Conservation (phyloP, 2,888 invertebrate genomes). For the Nomada ruficornis region DNA sequence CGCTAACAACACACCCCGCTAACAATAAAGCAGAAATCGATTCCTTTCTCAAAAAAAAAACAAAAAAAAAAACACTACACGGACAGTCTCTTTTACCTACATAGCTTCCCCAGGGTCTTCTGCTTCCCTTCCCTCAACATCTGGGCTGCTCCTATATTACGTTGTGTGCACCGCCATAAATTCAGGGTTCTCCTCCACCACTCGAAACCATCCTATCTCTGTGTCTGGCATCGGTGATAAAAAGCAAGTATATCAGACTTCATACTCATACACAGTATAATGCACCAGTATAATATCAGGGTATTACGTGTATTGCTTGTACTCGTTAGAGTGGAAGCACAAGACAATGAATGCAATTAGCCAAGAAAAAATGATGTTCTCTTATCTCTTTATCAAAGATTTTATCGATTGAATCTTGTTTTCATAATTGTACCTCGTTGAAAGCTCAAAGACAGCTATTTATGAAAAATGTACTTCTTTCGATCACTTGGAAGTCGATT, state of each 20-base stretch:
- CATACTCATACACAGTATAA: slow-evolving; percentile 15
- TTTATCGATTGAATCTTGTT: too few relatives aligned
- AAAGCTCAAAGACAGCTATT: too few relatives aligned
- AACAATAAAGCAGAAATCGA: neutral
- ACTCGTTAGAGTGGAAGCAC: neutral
- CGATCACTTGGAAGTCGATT: too few relatives aligned
- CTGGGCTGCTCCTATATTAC: slow-evolving; percentile 26
- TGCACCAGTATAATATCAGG: slow-evolving; percentile 11
- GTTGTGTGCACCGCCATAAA: slow-evolving; percentile 39
- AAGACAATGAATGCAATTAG: neutral
- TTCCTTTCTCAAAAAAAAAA: too few relatives aligned
- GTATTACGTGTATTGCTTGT: neutral
- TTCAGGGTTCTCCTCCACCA: slow-evolving; percentile 30
- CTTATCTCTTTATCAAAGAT: neutral
- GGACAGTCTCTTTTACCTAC: neutral
- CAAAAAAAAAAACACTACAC: too few relatives aligned
- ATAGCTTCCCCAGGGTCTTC: neutral
- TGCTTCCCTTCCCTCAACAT: neutral
- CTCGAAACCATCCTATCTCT: slow-evolving; percentile 31
- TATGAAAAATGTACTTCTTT: too few relatives aligned
- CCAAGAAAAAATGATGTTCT: neutral
- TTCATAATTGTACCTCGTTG: too few relatives aligned
- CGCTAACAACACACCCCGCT: too few relatives aligned
- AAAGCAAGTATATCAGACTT: slow-evolving; percentile 8
- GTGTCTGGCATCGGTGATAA: slow-evolving; percentile 38